These are phyloP conservation scores for Heliconius eleuchia DNA, from an alignment of 1,140 invertebrate genomes.

Conservation along the genomic window DNA sequence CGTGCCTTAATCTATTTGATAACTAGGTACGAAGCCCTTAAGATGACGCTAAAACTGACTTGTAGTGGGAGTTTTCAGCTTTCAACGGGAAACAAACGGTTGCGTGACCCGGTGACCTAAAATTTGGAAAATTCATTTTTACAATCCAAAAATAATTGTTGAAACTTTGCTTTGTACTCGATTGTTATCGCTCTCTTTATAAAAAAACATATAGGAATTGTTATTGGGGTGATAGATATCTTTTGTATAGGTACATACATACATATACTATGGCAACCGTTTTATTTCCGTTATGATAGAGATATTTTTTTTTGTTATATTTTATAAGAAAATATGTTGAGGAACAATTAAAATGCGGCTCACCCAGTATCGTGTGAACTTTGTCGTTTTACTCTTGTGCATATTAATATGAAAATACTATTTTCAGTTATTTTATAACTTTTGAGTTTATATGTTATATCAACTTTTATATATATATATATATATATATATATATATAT, in stretches of 20 bases:
- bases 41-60: constrained; percentile 72
- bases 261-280: constrained; percentile 13
- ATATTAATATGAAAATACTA: neutral
- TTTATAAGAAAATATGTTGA: constrained; percentile 7
- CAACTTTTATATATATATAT: neutral
- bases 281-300: constrained; percentile 19
- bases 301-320: neutral
- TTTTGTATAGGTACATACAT: constrained; percentile 9
- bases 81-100: constrained; percentile 34
- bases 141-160: constrained; percentile 20
- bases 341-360: neutral
- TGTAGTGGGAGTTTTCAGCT: constrained; percentile 26
- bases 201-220: constrained; percentile 4
- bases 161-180: constrained; percentile 10
- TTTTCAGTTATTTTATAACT: constrained; percentile 5
- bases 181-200: constrained; percentile 17
- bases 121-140: constrained; percentile 23
- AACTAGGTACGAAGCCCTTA: constrained; percentile 44
- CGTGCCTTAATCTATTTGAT: constrained; percentile 12
- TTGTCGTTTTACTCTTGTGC: neutral
- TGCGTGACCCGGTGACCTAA: constrained; percentile 29
- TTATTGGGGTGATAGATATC: neutral
- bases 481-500: no score
- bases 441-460: neutral
- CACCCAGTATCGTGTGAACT: neutral